These are phyloP conservation scores for Drosophila merina DNA, from an alignment of 2,888 invertebrate species.

Conservation along the genomic window DNA sequence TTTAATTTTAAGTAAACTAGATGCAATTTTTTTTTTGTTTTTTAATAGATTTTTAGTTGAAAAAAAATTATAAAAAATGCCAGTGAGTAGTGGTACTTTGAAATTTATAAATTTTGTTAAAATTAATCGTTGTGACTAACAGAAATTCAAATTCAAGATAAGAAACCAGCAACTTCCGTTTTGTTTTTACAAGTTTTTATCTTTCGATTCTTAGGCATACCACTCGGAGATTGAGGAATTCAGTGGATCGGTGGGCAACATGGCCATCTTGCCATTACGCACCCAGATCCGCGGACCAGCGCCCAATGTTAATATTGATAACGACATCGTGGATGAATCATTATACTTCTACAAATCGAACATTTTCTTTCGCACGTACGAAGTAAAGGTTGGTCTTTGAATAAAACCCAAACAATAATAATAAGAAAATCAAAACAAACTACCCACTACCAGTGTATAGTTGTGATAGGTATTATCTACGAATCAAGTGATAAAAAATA, in stretches of 20 bases:
- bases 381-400: constrained; percentile 93
- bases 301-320: constrained; percentile 88
- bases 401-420: background rate
- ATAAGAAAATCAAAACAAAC: constrained; percentile 1
- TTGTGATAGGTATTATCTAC: background rate
- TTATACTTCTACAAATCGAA: constrained; percentile 99
- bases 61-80: background rate
- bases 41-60: background rate
- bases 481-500: no score
- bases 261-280: constrained; percentile 95
- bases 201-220: constrained; percentile 89
- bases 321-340: constrained; percentile 98
- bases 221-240: constrained; percentile 94
- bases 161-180: background rate
- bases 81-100: background rate
- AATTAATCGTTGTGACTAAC: background rate
- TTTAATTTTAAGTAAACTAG: background rate
- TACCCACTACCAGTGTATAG: background rate
- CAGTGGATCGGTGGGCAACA: constrained; percentile 92
- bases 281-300: constrained; percentile 97
- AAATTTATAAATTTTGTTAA: background rate
- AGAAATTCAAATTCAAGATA: background rate
- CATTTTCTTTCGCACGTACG: constrained; percentile 99
- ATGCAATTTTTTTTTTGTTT: background rate
- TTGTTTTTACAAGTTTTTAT: background rate